Evolutionary conservation across 2,797 vertebrate genomes (phyloP), one percentile per base, ranked within the genome.

Genomic region (Halcyon leucocephala): DNA sequence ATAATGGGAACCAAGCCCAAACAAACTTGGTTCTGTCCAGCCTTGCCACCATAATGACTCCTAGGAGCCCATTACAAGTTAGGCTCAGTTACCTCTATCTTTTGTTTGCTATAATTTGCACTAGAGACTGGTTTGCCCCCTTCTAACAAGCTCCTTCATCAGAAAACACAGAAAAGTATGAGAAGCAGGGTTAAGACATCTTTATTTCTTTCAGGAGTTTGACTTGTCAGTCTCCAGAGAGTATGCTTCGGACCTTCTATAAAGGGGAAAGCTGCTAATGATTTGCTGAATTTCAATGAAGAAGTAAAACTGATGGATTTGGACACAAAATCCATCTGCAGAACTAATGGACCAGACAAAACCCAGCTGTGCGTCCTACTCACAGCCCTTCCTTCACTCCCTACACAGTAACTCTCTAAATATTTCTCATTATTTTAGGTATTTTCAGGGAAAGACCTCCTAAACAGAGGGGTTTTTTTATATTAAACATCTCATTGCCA

Each of bases 1-100:
- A 93, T 77, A 85, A 77, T 28, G 90, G 89, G 93, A 96, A 95
- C 13, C 25, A 82, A 92, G 96, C 95, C 92, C 81, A 93, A 82
- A 91, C 48, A 91, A 95, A 96, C 93, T 93, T 49, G 64, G 15
- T 72, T 92, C 81, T 92, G 78, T 92, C 93, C 73, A 89, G 74
- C 48, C 78, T 95, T 89, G 77, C 86, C 86, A 85, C 18, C 4
- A 2, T 16, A 92, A 93, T 11, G 71, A 89, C 67, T 96, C 89
- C 90, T 84, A 60, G 19, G 93, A 94, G 93, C 55, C 74, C 42
- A 10, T 20, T 80, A 87, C 52, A 82, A 73, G 78, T 74, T 74
- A 60, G 48, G 71, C 61, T 92, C 64, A 91, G 81, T 85, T 77
- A 87, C 42, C 55, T 70, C 71, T 41, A 57, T 26, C 71, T 85